phyloP scores from a whole-genome alignment of 2,888 invertebrate species.

The Conops quadrifasciatus region DNA sequence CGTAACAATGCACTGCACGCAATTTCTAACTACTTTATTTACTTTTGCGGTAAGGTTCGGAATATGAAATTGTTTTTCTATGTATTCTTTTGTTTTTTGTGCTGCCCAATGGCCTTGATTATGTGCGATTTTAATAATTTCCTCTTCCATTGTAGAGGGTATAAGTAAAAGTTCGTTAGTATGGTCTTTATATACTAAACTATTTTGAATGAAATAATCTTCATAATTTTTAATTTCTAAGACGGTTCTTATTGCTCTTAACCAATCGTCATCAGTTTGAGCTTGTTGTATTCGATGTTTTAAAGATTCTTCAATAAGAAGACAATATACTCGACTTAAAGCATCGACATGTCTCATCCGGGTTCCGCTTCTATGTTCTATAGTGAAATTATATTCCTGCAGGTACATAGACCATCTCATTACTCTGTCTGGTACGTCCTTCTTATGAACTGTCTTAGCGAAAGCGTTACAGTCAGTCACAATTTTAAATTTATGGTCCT shows the following conservation, averaged over 20 bases:
- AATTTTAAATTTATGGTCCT: slow-evolving; percentile 18
- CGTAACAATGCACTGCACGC: slow-evolving; percentile 5
- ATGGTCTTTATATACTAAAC: slow-evolving; percentile 26
- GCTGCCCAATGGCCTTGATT: slow-evolving; percentile 36
- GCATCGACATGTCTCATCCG: slow-evolving; percentile 31
- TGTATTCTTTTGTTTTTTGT: slow-evolving; percentile 35
- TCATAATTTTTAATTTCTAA: slow-evolving; percentile 22
- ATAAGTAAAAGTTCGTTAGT: slow-evolving; percentile 30
- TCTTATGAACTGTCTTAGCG: slow-evolving; percentile 22
- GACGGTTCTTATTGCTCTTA: slow-evolving; percentile 21
- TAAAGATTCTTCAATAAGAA: slow-evolving; percentile 11
- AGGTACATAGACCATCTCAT: slow-evolving; percentile 28
- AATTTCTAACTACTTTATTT: neutral
- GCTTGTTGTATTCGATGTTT: slow-evolving; percentile 11
- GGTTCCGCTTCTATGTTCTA: slow-evolving; percentile 25
- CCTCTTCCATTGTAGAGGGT: too few relatives aligned
- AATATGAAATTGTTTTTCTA: slow-evolving; percentile 52
- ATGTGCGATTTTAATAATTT: too few relatives aligned
- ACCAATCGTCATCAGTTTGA: slow-evolving; percentile 28
- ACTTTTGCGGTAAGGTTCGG: slow-evolving; percentile 30
- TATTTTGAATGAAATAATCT: slow-evolving; percentile 24
- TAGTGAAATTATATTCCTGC: slow-evolving; percentile 21
- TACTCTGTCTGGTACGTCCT: slow-evolving; percentile 19
- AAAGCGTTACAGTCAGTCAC: slow-evolving; percentile 32
- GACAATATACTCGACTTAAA: slow-evolving; percentile 17